Evolutionary conservation across 2,888 invertebrate species (phyloP).

Genomic region (Diaphora mendica): DNA sequence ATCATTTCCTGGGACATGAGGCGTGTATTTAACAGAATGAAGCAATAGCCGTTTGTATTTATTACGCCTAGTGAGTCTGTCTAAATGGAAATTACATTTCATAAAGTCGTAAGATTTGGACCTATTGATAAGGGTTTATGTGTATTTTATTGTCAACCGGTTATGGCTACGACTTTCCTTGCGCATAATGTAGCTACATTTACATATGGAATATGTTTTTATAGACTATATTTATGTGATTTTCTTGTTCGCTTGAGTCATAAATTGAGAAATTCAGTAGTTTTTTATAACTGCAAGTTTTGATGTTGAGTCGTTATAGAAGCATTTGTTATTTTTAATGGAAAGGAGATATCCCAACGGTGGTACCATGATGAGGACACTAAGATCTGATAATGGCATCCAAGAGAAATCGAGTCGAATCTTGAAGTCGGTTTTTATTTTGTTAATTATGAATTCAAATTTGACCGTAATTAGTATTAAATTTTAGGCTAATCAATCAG

Average conservation of each 20-base stretch:
- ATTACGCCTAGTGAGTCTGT: constrained; percentile 21
- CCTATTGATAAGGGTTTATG: constrained; percentile 2
- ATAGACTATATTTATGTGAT: background rate
- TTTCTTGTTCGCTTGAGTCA: background rate
- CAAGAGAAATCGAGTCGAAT: too few species aligned
- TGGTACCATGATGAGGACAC: too few species aligned
- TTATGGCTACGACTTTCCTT: background rate
- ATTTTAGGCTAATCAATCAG: too few species aligned
- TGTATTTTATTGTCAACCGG: constrained; percentile 7
- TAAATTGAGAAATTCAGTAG: background rate
- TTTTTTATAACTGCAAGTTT: too few species aligned
- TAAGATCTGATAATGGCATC: too few species aligned
- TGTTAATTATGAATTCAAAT: background rate
- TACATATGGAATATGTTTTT: background rate
- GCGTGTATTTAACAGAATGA: constrained; percentile 35
- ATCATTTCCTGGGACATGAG: constrained; percentile 41
- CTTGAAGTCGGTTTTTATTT: too few species aligned
- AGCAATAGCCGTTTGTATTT: constrained; percentile 32
- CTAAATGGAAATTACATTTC: background rate
- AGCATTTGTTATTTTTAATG: too few species aligned
- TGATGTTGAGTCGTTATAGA: too few species aligned
- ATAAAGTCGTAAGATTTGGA: constrained; percentile 8
- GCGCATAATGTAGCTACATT: background rate
- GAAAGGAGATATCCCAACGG: too few species aligned
- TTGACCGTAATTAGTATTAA: background rate